Percentiles rank a stretch among this genome's conserved stretches.
phyloP scores from a whole-genome alignment of 2,113 vertebrate genomes.

The Holacanthus passer region DNA sequence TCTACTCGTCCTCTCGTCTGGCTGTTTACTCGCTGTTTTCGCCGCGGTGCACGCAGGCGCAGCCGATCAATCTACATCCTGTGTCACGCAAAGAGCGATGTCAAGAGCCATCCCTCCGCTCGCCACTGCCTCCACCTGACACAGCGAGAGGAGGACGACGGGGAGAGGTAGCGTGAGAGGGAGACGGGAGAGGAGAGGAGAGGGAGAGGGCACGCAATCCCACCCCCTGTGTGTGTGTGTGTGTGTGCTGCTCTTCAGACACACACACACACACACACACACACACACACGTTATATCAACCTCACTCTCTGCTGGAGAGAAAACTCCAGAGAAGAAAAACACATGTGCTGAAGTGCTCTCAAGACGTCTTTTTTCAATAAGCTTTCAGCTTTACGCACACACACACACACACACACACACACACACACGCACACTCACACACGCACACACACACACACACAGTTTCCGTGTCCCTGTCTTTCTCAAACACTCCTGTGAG shows the following conservation, averaged over 20 bases:
- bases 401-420: constrained; percentile 6
- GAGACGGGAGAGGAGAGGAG: no score
- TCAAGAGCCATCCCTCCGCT: constrained; percentile 29
- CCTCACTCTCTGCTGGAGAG: constrained; percentile 40
- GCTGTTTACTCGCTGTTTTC: constrained; percentile 37
- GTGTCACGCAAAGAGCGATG: constrained; percentile 50
- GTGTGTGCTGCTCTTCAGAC: constrained; percentile 35
- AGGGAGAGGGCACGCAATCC: constrained; percentile 47
- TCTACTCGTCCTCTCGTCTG: background rate
- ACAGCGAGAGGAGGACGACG: constrained; percentile 18
- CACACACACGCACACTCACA: constrained; percentile 18
- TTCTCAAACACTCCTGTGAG: constrained; percentile 16
- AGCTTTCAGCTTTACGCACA: background rate
- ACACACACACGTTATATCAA: constrained; percentile 22
- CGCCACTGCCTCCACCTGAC: constrained; percentile 33
- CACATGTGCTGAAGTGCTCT: constrained; percentile 42
- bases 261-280: constrained; percentile 2
- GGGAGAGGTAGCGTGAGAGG: constrained; percentile 59
- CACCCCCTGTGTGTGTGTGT: constrained; percentile 13
- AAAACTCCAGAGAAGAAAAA: constrained; percentile 39
- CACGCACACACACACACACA: constrained; percentile 10
- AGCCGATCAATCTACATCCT: constrained; percentile 36
- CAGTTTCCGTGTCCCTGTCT: background rate
- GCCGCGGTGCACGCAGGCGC: constrained; percentile 18
- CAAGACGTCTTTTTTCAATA: background rate